Evolutionary conservation across 2,888 invertebrate genomes (phyloP).

Genomic region (Meganola albula): DNA sequence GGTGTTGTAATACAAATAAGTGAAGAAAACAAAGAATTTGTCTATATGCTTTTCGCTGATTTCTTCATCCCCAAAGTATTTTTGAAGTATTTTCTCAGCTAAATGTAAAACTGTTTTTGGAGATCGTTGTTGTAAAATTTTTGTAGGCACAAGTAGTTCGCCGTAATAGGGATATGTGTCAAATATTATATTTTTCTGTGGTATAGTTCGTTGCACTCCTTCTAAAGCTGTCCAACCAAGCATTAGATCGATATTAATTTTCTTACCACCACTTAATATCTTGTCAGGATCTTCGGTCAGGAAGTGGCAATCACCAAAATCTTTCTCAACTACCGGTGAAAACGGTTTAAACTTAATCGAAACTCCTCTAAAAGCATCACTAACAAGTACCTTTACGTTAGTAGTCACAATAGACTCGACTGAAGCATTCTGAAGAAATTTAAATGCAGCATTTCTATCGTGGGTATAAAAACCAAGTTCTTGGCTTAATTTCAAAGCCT

Average conservation of each 20-base stretch:
- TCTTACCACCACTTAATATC: slow-evolving; percentile 44
- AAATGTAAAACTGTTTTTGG: slow-evolving; percentile 20
- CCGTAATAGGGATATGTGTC: slow-evolving; percentile 14
- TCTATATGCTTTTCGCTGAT: slow-evolving; percentile 14
- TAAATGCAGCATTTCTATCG: slow-evolving; percentile 28
- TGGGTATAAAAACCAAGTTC: slow-evolving; percentile 29
- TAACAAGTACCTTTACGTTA: slow-evolving; percentile 6
- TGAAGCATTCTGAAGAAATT: slow-evolving; percentile 32
- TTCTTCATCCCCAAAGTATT: slow-evolving; percentile 26
- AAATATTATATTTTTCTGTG: slow-evolving; percentile 9
- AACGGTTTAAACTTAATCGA: slow-evolving; percentile 10
- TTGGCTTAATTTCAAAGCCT: slow-evolving; percentile 31
- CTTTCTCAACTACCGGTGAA: slow-evolving; percentile 29
- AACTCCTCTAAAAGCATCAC: slow-evolving; percentile 7
- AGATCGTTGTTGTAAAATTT: slow-evolving; percentile 20
- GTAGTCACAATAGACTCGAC: slow-evolving; percentile 7
- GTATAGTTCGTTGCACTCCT: slow-evolving; percentile 43
- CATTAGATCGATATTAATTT: slow-evolving; percentile 76
- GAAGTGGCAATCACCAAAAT: slow-evolving; percentile 24
- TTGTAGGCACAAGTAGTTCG: slow-evolving; percentile 25
- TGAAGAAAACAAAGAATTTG: slow-evolving; percentile 17
- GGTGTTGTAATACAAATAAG: slow-evolving; percentile 14
- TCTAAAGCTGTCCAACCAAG: slow-evolving; percentile 82
- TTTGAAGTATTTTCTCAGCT: slow-evolving; percentile 17
- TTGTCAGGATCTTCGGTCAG: slow-evolving; percentile 22